These are phyloP conservation scores for Stomatorhinus ivindoensis DNA, from an alignment of 2,113 vertebrate genomes.

Conservation along the genomic window DNA sequence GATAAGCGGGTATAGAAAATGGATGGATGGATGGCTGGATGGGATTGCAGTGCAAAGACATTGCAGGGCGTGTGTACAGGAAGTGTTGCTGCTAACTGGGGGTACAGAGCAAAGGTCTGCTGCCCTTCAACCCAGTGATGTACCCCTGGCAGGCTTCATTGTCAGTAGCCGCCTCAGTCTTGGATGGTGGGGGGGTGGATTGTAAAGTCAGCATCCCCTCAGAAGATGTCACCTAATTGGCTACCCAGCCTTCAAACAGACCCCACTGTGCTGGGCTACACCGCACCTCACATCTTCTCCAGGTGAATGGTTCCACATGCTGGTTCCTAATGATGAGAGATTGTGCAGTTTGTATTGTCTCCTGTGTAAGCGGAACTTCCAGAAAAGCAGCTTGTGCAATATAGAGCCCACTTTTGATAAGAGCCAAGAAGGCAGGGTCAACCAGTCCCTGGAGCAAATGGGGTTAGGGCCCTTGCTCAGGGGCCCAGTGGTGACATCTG, in stretches of 20 bases:
- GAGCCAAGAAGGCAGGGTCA: background rate
- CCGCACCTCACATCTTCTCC: background rate
- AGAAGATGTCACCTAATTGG: background rate
- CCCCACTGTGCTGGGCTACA: background rate
- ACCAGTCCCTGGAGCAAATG: background rate
- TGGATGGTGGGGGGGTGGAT: background rate
- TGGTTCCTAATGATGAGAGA: background rate
- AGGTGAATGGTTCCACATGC: background rate
- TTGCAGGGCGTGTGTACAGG: background rate
- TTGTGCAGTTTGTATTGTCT: background rate
- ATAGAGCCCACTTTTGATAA: background rate
- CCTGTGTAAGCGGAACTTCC: background rate
- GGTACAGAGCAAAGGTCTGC: background rate
- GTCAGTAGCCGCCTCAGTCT: background rate
- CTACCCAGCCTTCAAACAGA: background rate
- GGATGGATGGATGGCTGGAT: too few relatives aligned
- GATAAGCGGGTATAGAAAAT: too few relatives aligned
- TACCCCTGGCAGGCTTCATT: background rate
- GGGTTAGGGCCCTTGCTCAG: background rate
- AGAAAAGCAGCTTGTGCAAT: background rate
- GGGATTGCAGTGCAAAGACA: background rate
- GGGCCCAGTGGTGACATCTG: background rate
- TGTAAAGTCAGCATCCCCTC: background rate
- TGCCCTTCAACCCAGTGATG: background rate
- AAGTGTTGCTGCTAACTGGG: background rate